These are phyloP conservation scores for Limosa lapponica DNA, from an alignment of 2,797 vertebrate species.

Conservation along the genomic window DNA sequence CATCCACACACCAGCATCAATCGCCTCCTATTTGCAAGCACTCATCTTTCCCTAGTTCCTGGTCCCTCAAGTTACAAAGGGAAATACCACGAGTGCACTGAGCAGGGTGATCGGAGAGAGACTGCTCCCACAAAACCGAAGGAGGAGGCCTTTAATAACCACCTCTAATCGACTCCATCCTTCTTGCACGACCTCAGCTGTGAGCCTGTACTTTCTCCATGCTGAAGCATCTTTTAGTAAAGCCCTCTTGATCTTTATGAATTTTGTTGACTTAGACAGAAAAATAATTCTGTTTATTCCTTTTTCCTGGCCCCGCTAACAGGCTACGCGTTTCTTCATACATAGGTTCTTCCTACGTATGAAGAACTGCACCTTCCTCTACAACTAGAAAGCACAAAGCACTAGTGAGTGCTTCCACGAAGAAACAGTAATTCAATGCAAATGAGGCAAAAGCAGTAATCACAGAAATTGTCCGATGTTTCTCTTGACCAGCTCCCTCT, in stretches of 20 bases:
- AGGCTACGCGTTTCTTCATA: background rate
- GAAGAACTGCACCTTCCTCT: background rate
- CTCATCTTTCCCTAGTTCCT: background rate
- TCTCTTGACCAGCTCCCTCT: background rate
- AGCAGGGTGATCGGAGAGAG: background rate
- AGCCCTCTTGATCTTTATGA: background rate
- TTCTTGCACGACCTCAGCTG: background rate
- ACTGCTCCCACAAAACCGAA: background rate
- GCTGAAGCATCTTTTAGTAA: background rate
- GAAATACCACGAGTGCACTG: background rate
- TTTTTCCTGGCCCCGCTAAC: background rate
- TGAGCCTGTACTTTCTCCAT: background rate
- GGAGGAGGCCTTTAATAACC: background rate
- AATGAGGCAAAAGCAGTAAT: background rate
- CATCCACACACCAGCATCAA: background rate
- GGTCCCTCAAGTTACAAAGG: background rate
- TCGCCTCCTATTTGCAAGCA: background rate
- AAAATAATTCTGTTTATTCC: background rate
- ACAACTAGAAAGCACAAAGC: background rate
- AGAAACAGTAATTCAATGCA: background rate
- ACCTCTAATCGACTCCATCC: background rate
- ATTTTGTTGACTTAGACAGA: background rate
- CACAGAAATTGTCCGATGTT: background rate
- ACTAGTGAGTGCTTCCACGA: background rate
- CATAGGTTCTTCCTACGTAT: too few relatives aligned